These are phyloP conservation scores for Tetrax tetrax DNA, from an alignment of 2,113 vertebrate genomes.

Conservation along the genomic window DNA sequence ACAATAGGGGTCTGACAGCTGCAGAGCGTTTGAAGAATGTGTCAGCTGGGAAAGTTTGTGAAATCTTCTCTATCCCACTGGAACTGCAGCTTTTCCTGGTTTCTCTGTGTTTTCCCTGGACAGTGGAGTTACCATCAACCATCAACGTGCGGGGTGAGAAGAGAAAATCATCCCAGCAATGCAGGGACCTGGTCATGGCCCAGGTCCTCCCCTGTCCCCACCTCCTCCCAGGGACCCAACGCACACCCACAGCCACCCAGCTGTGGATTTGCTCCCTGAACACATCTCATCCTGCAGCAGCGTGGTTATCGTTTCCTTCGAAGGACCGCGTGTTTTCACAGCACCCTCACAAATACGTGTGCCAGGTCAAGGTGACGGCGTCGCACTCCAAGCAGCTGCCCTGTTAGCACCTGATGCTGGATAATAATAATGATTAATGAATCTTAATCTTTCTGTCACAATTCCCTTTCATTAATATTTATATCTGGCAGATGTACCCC, in stretches of 20 bases:
- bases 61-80: not conserved
- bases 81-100: conserved; percentile 11
- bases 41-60: not conserved
- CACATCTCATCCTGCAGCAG: not conserved
- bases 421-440: conserved; percentile 60
- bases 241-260: not conserved
- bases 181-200: not conserved
- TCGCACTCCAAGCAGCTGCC: conserved; percentile 15
- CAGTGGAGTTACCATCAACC: accelerated
- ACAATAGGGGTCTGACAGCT: conserved; percentile 22
- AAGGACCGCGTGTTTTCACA: not conserved
- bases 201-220: not conserved
- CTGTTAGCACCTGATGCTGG: conserved; percentile 4
- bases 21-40: not conserved
- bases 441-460: conserved; percentile 36
- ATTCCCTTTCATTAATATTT: conserved; percentile 58
- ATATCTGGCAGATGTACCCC: conserved; percentile 59
- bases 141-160: accelerated
- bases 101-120: not conserved
- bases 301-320: not conserved
- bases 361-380: not conserved
- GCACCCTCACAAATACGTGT: not conserved
- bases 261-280: not conserved
- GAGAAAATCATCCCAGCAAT: not conserved
- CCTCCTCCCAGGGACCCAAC: not conserved